Evolutionary conservation across 2,888 invertebrate genomes (phyloP).

Genomic region (Lepidonotus clava): DNA sequence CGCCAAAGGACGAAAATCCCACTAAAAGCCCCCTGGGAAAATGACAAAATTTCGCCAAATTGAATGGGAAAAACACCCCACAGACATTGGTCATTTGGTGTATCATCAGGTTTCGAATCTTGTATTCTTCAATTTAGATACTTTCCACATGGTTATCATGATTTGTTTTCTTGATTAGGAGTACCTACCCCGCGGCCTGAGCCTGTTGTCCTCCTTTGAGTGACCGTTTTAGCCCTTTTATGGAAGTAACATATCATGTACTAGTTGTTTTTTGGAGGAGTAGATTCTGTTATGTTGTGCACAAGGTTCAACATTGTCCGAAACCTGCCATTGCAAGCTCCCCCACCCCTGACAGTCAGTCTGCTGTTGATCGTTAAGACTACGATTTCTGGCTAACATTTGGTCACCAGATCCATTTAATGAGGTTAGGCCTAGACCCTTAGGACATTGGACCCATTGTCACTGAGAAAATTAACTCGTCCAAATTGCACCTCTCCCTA

Average conservation of each 20-base stretch:
- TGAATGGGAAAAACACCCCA: too few species aligned
- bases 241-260: constrained; percentile 49
- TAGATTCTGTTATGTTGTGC: constrained; percentile 48
- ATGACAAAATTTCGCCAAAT: too few species aligned
- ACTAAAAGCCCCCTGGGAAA: too few species aligned
- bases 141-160: too few species aligned
- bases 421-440: too few species aligned
- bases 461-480: constrained; percentile 1
- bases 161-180: too few species aligned
- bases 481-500: not conserved
- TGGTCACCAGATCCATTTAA: too few species aligned
- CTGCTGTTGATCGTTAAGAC: constrained; percentile 5
- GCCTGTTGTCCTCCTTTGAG: not conserved
- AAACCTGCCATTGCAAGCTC: constrained; percentile 33
- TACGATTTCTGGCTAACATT: not conserved
- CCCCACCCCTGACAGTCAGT: not conserved
- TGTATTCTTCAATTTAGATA: too few species aligned
- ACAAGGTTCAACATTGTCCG: constrained; percentile 43
- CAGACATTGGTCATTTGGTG: too few species aligned
- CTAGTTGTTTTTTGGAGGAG: constrained; percentile 40
- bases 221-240: constrained; percentile 31
- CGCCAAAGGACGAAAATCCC: too few species aligned
- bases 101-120: too few species aligned
- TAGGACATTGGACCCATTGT: constrained; percentile 19
- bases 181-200: not conserved